Conservation (phyloP, 2,797 vertebrate species). For the Alfaro cultratus region DNA sequence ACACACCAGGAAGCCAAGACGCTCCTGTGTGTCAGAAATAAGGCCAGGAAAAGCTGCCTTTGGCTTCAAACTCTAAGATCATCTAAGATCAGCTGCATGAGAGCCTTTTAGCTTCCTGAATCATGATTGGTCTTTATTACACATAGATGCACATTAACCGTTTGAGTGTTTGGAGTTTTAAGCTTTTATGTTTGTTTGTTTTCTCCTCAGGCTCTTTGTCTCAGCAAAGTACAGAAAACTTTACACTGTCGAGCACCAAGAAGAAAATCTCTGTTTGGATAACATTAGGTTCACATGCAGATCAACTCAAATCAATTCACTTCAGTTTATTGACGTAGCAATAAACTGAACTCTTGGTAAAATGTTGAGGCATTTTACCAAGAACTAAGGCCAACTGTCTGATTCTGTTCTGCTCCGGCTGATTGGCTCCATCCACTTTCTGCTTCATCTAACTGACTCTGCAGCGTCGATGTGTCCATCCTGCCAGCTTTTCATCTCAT, state of each 20-base stretch:
- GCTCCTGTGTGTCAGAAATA: background rate
- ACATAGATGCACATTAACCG: background rate
- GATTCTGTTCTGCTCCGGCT: background rate
- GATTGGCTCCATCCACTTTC: background rate
- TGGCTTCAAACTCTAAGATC: background rate
- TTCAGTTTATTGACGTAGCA: background rate
- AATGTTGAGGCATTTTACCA: too few relatives aligned
- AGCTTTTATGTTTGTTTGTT: background rate
- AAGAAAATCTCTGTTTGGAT: background rate
- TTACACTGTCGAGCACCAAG: background rate
- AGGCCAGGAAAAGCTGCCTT: background rate
- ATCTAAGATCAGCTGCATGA: background rate
- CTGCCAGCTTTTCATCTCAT: background rate
- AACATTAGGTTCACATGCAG: background rate
- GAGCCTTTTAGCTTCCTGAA: background rate
- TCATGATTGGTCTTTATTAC: background rate
- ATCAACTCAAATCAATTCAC: background rate
- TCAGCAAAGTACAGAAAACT: background rate
- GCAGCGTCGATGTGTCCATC: background rate
- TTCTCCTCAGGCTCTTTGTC: background rate
- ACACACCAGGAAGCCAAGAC: constrained; percentile 33
- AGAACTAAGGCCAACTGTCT: too few relatives aligned
- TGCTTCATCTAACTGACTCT: background rate
- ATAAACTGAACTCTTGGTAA: background rate
- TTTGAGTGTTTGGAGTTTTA: background rate